Evolutionary conservation across 1,140 invertebrate genomes (phyloP), one percentile per base, ranked within the genome.

Genomic region (Meloidogyne hapla): DNA sequence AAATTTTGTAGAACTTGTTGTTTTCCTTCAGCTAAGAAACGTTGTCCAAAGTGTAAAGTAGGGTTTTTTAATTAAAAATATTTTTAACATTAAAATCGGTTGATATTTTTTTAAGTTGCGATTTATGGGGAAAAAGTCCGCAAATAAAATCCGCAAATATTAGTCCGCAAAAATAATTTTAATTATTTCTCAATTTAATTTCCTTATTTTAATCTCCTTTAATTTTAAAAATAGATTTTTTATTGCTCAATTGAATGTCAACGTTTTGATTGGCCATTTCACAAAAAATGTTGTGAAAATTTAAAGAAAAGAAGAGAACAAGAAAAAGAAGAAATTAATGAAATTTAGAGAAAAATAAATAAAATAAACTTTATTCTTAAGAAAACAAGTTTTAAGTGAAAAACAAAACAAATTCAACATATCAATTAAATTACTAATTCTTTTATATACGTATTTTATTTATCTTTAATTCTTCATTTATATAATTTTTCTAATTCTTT

Each of bases 241-340:
- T 99, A 99, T 87, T 99, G 96, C 89, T 92, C 95, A 87, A 90
- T 93, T 79, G 91, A 92, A 82, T 99, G 96, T 88, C 96, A 98
- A 88, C 91, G 93, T 81, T 88, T 96, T 9, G 95, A 98, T 88
- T 98, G 96, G 96, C 92, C 93, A 81, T 91, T 93, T 79, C 96
- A 99, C 88, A 98, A 98, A 88, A 95, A 95, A 87, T 88, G 89
- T 64, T 91, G 91, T 82, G 87, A 79, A 45, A n/a, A 40, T 28
- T 28, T 79, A n/a, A 74, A 75, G 66, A 40, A 45, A 6, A n/a
- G 74, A 67, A 18, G 12, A 6, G 28, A 67, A 42, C 18, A 67
- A 67, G 63, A 33, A 65, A 21, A 67, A 67, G 65, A 67, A 21
- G 38, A 33, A 42, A 67, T 33, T 18, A 67, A 33, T 67, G 28